Conservation (phyloP, 2,797 vertebrate genomes). For the Sebastes miniatus region DNA sequence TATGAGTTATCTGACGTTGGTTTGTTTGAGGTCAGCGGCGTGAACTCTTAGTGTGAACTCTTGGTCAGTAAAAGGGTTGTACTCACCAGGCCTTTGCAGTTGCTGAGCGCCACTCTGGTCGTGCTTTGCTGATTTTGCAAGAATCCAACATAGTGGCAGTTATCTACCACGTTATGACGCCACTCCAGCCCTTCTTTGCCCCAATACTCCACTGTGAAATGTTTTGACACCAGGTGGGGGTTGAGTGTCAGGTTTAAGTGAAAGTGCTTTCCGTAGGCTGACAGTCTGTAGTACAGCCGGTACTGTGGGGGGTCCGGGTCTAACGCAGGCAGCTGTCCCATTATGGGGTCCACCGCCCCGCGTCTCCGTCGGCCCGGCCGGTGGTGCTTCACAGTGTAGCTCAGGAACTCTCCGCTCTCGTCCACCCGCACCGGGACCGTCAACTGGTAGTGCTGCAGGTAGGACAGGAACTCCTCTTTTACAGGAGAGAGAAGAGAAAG, state of each 20-base stretch:
- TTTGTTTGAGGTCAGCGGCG: slow-evolving; percentile 25
- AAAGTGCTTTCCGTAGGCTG: slow-evolving; percentile 98
- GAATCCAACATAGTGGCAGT: slow-evolving; percentile 97
- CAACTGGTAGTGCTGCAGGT: slow-evolving; percentile 97
- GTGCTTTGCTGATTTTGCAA: slow-evolving; percentile 90
- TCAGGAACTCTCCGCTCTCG: slow-evolving; percentile 95
- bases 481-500: slow-evolving; percentile 61
- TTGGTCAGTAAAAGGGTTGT: not conserved
- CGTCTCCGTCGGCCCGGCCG: slow-evolving; percentile 91
- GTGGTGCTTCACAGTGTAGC: slow-evolving; percentile 97
- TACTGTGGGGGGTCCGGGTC: slow-evolving; percentile 85
- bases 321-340: slow-evolving; percentile 34
- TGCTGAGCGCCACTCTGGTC: slow-evolving; percentile 95
- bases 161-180: slow-evolving; percentile 91
- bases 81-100: slow-evolving; percentile 98
- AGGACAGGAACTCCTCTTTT: slow-evolving; percentile 99
- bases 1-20: slow-evolving; percentile 33
- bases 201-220: slow-evolving; percentile 98
- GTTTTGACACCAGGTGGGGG: slow-evolving; percentile 94
- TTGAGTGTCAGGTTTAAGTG: slow-evolving; percentile 96
- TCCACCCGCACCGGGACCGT: slow-evolving; percentile 94
- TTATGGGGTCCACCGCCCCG: slow-evolving; percentile 68
- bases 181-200: slow-evolving; percentile 91
- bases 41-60: not conserved
- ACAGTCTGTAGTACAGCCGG: slow-evolving; percentile 96